Conservation (phyloP, 2,797 vertebrate species). For the Perdix hodgsoniae region DNA sequence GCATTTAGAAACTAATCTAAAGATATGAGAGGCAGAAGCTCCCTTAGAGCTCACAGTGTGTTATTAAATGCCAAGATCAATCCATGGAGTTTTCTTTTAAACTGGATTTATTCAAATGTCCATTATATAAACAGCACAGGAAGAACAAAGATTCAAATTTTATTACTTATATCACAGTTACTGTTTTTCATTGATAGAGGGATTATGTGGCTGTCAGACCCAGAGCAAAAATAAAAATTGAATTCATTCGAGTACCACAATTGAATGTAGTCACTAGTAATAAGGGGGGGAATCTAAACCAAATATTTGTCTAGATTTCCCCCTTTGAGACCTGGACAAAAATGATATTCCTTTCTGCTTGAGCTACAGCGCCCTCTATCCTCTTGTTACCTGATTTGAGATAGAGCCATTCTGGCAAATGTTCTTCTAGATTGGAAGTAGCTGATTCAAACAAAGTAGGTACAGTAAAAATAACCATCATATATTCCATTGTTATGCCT, state of each 20-base stretch:
- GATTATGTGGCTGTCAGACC: not conserved
- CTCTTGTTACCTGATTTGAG: not conserved
- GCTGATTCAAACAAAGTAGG: not conserved
- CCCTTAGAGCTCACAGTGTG: not conserved
- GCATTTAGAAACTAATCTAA: constrained; percentile 5
- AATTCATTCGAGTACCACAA: not conserved
- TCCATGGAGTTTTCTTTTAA: constrained; percentile 7
- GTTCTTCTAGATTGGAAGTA: not conserved
- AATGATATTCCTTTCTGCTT: not conserved
- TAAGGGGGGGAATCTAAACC: not conserved
- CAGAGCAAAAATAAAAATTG: not conserved
- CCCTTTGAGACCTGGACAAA: not conserved
- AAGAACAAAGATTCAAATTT: constrained; percentile 23
- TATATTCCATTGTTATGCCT: not conserved
- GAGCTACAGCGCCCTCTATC: not conserved
- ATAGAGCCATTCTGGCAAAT: not conserved
- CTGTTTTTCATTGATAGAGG: not conserved
- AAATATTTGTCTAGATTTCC: not conserved
- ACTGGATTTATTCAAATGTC: constrained; percentile 1
- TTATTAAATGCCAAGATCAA: constrained; percentile 40
- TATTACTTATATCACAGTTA: constrained; percentile 13
- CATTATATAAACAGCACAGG: not conserved
- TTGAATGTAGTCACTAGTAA: too few relatives aligned
- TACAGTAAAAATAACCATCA: not conserved
- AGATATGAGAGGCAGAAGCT: constrained; percentile 22